These are phyloP conservation scores for Anoplius nigerrimus DNA, from an alignment of 2,888 invertebrate genomes.

Conservation along the genomic window DNA sequence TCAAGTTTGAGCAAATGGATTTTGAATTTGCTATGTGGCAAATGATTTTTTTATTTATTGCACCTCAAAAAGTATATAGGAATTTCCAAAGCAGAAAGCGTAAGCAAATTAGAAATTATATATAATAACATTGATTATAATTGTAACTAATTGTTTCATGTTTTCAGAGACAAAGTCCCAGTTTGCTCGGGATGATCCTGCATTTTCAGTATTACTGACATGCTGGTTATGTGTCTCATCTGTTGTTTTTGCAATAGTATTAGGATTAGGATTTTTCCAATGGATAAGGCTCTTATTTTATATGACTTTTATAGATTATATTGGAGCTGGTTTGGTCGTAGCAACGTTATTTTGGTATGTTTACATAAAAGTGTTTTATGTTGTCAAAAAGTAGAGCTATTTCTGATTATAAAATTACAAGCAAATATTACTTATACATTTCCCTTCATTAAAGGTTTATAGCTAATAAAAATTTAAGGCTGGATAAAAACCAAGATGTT, in stretches of 20 bases:
- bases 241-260: slow-evolving; percentile 89
- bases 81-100: slow-evolving; percentile 99
- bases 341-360: slow-evolving; percentile 92
- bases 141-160: slow-evolving; percentile 10
- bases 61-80: slow-evolving; percentile 97
- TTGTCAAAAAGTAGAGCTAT: background rate
- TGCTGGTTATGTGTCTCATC: slow-evolving; percentile 92
- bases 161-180: slow-evolving; percentile 95
- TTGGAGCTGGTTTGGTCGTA: slow-evolving; percentile 89
- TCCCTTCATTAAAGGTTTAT: slow-evolving; percentile 81
- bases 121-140: slow-evolving; percentile 12
- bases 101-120: slow-evolving; percentile 76
- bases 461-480: slow-evolving; percentile 86
- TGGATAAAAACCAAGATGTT: slow-evolving; percentile 84
- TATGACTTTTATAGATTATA: slow-evolving; percentile 95
- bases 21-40: slow-evolving; percentile 99
- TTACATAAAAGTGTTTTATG: slow-evolving; percentile 1
- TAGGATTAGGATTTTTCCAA: slow-evolving; percentile 82
- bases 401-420: background rate
- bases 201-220: slow-evolving; percentile 94
- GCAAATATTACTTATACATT: slow-evolving; percentile 9
- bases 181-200: slow-evolving; percentile 99
- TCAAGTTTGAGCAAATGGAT: slow-evolving; percentile 98
- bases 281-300: slow-evolving; percentile 91
- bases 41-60: slow-evolving; percentile 94